A percentile compares a stretch with the other conserved stretches of the same genome.
Evolutionary conservation across 64 coral and sea anemone genomes (phyloP).

Genomic region (Montipora sp.): DNA sequence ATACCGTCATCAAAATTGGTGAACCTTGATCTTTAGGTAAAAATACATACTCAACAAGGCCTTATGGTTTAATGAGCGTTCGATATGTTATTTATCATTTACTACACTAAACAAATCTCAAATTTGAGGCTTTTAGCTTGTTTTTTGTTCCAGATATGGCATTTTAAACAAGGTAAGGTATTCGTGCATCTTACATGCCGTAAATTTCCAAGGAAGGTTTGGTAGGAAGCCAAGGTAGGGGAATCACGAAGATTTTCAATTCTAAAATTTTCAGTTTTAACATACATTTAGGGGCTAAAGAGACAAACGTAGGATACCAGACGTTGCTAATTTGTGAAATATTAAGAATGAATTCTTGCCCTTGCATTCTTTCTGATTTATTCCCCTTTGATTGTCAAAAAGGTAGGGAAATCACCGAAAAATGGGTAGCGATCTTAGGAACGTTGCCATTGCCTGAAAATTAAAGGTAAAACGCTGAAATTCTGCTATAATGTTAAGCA

Average conservation of each 20-base stretch:
- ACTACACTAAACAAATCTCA: background rate
- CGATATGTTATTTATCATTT: background rate
- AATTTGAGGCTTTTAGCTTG: slow-evolving; percentile 10
- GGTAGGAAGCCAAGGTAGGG: slow-evolving; percentile 8
- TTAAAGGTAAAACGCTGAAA: background rate
- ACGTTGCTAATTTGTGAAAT: slow-evolving; percentile 3
- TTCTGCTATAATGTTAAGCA: background rate
- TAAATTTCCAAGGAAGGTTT: background rate
- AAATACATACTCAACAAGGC: background rate
- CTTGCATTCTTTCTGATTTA: background rate
- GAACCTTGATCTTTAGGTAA: background rate
- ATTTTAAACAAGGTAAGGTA: slow-evolving; percentile 15
- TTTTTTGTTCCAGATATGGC: background rate
- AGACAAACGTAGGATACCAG: background rate
- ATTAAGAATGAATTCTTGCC: slow-evolving; percentile 11
- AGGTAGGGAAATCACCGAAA: slow-evolving; percentile 13
- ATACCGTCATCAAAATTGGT: slow-evolving; percentile 6
- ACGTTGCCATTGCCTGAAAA: background rate
- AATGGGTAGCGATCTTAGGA: background rate
- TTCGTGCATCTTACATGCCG: background rate
- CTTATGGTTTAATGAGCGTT: slow-evolving; percentile 4
- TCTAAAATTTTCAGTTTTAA: slow-evolving; percentile 16
- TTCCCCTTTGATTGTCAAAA: slow-evolving; percentile 6
- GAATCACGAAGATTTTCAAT: background rate
- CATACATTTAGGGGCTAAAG: background rate